phyloP scores from a whole-genome alignment of 2,888 invertebrate species.

The Anthrax anthrax region DNA sequence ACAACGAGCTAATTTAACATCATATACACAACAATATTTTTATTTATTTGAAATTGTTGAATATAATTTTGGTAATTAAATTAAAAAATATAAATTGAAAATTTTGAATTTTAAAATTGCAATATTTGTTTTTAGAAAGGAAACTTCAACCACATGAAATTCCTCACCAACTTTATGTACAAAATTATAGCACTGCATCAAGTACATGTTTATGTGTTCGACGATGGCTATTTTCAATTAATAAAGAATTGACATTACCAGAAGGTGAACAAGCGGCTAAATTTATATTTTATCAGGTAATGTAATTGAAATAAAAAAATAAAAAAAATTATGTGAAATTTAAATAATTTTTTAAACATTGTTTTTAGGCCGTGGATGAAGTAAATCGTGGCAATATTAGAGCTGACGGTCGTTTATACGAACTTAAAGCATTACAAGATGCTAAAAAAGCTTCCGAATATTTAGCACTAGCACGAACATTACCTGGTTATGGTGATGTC shows the following conservation, averaged over 20 bases:
- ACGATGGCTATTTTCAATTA: constrained; percentile 72
- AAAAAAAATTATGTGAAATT: no score
- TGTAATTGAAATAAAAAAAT: no score
- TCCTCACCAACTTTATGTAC: constrained; percentile 95
- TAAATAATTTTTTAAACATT: neutral
- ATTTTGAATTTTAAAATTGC: neutral
- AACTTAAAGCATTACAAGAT: constrained; percentile 90
- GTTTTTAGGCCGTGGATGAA: constrained; percentile 68
- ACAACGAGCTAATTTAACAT: constrained; percentile 67
- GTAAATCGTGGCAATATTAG: constrained; percentile 85
- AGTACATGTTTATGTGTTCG: constrained; percentile 83
- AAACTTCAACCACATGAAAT: constrained; percentile 87
- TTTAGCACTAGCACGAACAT: constrained; percentile 63
- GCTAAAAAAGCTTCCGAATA: constrained; percentile 76
- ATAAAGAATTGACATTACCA: constrained; percentile 49
- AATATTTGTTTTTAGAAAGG: constrained; percentile 43
- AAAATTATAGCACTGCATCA: constrained; percentile 96
- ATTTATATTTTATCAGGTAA: constrained; percentile 76
- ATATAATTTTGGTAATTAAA: constrained; percentile 76
- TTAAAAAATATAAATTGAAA: neutral
- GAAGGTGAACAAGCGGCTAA: constrained; percentile 61
- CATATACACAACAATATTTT: constrained; percentile 76
- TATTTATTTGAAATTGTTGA: constrained; percentile 95
- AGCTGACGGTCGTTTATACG: constrained; percentile 84
- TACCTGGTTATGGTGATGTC: constrained; percentile 87